Evolutionary conservation across 2,888 invertebrate species (phyloP), one percentile per base, ranked within the genome.

Genomic region (Pocota personata): DNA sequence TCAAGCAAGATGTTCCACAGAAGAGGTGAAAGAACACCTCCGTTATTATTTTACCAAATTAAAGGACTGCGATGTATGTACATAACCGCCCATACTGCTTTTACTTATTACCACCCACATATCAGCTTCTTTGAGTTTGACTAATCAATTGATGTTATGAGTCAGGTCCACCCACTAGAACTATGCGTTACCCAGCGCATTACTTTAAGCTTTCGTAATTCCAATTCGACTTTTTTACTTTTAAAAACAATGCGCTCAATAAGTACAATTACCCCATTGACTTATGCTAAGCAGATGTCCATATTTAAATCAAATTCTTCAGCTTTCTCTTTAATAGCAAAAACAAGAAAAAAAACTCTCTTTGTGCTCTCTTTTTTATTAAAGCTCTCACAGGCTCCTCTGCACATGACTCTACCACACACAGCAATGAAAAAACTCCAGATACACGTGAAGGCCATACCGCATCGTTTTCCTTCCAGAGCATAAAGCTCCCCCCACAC

Each of bases 391-490:
- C n/a, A 21, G 1, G 5, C 0, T 57, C 32, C 8, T 32, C 46
- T 77, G 76, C 86, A 48, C 86, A 86, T 82, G 86, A 82, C 82
- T 86, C 86, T 55, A 72, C 86, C 3, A 69, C 52, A 60, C 48
- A 52, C 12, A 43, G 40, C 16, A 72, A 62, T 37, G n/a, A 71
- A 55, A 46, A 66, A 52, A 58, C 35, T 48, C 60, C 37, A 55
- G 60, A 66, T 73, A 46, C 83, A 83, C 80, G 71, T 80, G 84
- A 80, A 84, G 83, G 80, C 83, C 79, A 46, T 57, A 57, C 62
- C 60, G 69, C 83, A 73, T 75, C 75, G 43, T 52, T 24, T 52
- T 35, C 46, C 46, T 6, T 16, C 0, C 21, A 48, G 48, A 64
- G 50, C 19, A 67, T 37, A 79, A 79, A 84, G 79, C 73, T 83